Evolutionary conservation across 2,113 vertebrate genomes (phyloP), one percentile per base, ranked within the genome.

Genomic region (Myxocyprinus asiaticus): DNA sequence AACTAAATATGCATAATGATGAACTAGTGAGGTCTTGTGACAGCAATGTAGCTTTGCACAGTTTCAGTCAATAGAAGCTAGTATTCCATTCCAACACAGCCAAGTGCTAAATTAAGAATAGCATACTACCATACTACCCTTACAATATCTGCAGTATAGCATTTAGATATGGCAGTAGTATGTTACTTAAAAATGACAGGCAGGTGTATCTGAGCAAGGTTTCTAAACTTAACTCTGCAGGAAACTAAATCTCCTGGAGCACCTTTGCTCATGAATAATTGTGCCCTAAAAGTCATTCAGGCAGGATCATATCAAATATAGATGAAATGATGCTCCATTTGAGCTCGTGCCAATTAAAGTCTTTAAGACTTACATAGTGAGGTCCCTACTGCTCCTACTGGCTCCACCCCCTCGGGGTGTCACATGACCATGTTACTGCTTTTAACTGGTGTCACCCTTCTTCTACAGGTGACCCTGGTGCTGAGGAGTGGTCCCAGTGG

Each of bases 401-500:
- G 68, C 81, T 84, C 74, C 67, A 22, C 58, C 80, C 82, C 55
- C 70, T 67, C 67, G 83, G 84, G 86, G 83, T 88, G 86, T 89
- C 86, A 84, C 84, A 79, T 89, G 89, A 92, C 90, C 90, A 80
- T 91, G 87, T 89, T 93, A 88, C 92, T 93, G 92, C 92, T 88
- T 93, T 93, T 94, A 94, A 94, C 90, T 91, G 91, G 92, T 94
- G 91, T 93, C 92, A 92, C 91, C 92, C 92, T 94, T 99, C 95
- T 99, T 94, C 94, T 92, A 97, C 98, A 99, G 98, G 98, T 99
- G 97, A 98, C 96, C 95, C 97, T 96, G 96, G 97, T 95, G 96
- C 97, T 93, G 98, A 99, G 94, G 97, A 98, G 93, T 99, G 98
- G 98, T 97, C 98, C 96, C 97, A 98, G 92, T 99, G 98, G 98